Base-by-base conservation (phyloP, 2,797 vertebrate genomes). In the Agapornis canus region DNA sequence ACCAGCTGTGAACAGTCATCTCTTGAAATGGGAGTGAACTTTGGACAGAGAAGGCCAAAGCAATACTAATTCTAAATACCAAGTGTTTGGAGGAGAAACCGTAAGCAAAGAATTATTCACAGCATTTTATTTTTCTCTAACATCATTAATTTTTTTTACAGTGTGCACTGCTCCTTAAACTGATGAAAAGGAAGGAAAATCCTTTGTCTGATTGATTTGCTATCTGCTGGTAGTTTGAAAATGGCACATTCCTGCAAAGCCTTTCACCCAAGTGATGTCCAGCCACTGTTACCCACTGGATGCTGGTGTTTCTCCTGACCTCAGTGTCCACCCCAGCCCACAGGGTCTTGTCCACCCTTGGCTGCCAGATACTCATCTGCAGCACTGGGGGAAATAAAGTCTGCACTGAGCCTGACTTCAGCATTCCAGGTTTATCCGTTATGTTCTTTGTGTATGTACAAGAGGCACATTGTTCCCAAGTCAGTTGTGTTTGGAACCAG, bases 211-310 rank as follows among this genome's bases (percentile, higher is more conserved):
- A 75, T 76, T 1, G 4, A 6, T 85, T 78, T 71, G 26, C 69
- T 85, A 10, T n/a, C 78, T 86, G 35, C 69, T 69, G 57, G 6
- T 80, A 40, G 40, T 43, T 65, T 80, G 0, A 4, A 59, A 90
- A 47, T 1, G 10, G n/a, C 3, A 2, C 21, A 2, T 68, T 86
- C 47, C 69, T 83, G 42, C 25, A 32, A 57, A 85, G n/a, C 45
- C 48, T 56, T 83, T 81, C 39, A 35, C 40, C n/a, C 25, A 43
- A 5, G 27, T 17, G 32, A 40, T 1, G 4, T 45, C 49, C 23
- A 59, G 52, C 56, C 0, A 0, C 81, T 32, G 29, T 56, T 56
- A n/a, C 35, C 32, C 0, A 0, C 54, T 1, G 2, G 40, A 9
- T 52, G 47, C 63, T 70, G 45, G 27, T 64, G 57, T 49, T 88